These are phyloP conservation scores for Labeo rohita DNA, from an alignment of 2,113 vertebrate species.

Conservation along the genomic window DNA sequence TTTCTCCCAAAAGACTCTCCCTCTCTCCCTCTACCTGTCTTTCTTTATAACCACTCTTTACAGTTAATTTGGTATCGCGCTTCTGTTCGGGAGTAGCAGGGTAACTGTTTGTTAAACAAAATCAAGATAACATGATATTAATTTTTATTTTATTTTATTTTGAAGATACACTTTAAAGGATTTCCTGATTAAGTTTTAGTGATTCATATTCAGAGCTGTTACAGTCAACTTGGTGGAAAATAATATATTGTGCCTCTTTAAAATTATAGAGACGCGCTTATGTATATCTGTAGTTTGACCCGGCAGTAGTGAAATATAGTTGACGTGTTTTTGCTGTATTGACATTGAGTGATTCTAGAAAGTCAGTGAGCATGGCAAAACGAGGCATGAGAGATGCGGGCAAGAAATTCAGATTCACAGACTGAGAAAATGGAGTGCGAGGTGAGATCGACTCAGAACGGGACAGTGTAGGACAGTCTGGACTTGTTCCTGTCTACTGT, in stretches of 20 bases:
- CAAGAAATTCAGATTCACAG: constrained; percentile 1
- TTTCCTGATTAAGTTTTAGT: background rate
- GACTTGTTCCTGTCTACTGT: constrained; percentile 29
- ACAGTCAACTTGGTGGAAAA: background rate
- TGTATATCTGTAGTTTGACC: background rate
- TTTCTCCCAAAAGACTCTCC: constrained; percentile 33
- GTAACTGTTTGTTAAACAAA: background rate
- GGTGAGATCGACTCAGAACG: constrained; percentile 26
- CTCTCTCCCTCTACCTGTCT: constrained; percentile 20
- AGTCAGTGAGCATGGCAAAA: background rate
- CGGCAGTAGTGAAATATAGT: background rate
- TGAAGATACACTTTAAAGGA: background rate
- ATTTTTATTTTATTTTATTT: background rate
- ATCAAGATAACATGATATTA: background rate
- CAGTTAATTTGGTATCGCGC: constrained; percentile 4
- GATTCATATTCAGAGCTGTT: background rate
- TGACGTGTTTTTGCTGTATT: background rate
- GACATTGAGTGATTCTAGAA: background rate
- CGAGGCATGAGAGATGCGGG: background rate
- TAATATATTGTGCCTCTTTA: background rate
- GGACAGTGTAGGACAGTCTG: constrained; percentile 22
- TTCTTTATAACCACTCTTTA: constrained; percentile 33
- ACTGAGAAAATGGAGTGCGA: constrained; percentile 21
- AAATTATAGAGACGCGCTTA: background rate
- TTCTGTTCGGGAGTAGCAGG: background rate